Evolutionary conservation across 2,113 vertebrate genomes (phyloP).

Genomic region (Trogon melanurus): DNA sequence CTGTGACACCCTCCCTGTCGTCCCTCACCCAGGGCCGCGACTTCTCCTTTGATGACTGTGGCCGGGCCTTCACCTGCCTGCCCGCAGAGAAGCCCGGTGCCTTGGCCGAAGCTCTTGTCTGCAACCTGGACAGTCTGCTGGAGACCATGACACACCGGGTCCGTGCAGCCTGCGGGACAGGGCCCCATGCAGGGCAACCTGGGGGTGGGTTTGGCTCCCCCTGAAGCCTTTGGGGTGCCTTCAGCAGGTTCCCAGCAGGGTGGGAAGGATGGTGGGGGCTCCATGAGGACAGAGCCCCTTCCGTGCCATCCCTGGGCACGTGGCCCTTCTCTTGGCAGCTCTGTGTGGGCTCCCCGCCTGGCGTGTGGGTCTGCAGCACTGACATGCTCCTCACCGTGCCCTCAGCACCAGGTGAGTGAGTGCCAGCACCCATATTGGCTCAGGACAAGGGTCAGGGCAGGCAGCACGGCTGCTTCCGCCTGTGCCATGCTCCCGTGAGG

Average conservation of each 20-base stretch:
- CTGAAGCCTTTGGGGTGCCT: background rate
- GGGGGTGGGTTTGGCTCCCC: background rate
- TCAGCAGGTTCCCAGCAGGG: background rate
- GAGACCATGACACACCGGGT: conserved; percentile 82
- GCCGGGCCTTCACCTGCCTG: conserved; percentile 91
- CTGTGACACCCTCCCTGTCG: fast-evolving
- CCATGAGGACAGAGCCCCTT: background rate
- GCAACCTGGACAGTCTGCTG: conserved; percentile 89
- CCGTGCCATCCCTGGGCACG: fast-evolving
- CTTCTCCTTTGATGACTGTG: conserved; percentile 92
- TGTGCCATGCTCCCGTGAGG: fast-evolving
- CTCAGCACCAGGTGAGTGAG: conserved; percentile 75
- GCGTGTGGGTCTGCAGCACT: conserved; percentile 95
- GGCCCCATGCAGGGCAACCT: background rate
- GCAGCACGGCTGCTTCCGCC: background rate
- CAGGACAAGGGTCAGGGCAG: background rate
- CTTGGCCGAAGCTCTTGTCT: conserved; percentile 80
- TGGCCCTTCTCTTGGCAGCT: conserved; percentile 74
- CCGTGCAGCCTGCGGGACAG: background rate
- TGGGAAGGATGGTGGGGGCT: background rate
- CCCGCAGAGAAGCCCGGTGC: conserved; percentile 69
- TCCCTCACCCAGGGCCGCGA: conserved; percentile 83
- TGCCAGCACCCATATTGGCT: fast-evolving
- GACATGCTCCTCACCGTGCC: conserved; percentile 89
- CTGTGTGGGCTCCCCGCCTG: conserved; percentile 88